A percentile compares a stretch with the other conserved stretches of the same genome.
Evolutionary conservation across 1,140 invertebrate genomes (phyloP).

Genomic region (Cydia amplana): DNA sequence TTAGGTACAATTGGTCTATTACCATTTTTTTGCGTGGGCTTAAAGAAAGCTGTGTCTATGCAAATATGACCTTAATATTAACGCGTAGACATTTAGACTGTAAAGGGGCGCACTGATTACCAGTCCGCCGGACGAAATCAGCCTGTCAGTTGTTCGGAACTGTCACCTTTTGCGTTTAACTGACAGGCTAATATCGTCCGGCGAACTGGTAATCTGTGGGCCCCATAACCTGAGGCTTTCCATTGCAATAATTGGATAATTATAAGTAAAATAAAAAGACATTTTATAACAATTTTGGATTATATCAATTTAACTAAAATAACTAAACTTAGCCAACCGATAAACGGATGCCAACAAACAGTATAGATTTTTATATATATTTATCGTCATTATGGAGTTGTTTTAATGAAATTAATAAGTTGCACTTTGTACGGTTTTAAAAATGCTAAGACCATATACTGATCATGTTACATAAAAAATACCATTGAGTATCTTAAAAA

Average conservation of each 20-base stretch:
- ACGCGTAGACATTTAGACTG: constrained; percentile 57
- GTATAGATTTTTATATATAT: constrained; percentile 27
- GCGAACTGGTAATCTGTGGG: no score
- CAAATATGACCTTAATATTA: constrained; percentile 35
- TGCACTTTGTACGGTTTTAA: not conserved
- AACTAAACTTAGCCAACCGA: constrained; percentile 49
- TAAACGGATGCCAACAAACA: constrained; percentile 52
- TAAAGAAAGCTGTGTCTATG: constrained; percentile 38
- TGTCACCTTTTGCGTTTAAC: no score
- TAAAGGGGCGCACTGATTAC: no score
- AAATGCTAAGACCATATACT: not conserved
- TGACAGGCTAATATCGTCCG: no score
- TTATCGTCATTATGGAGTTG: not conserved
- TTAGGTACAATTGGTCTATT: not conserved
- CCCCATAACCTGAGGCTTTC: constrained; percentile 70
- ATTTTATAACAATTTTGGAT: constrained; percentile 49
- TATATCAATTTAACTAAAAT: constrained; percentile 42
- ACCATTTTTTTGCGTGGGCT: not conserved
- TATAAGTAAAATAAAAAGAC: constrained; percentile 55
- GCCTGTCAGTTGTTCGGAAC: no score
- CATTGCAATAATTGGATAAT: constrained; percentile 50
- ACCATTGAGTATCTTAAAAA: not conserved
- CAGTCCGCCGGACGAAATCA: no score
- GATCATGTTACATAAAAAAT: not conserved
- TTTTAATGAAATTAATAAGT: not conserved